phyloP scores from a whole-genome alignment of 2,797 vertebrate species.

The Anguilla obscura region DNA sequence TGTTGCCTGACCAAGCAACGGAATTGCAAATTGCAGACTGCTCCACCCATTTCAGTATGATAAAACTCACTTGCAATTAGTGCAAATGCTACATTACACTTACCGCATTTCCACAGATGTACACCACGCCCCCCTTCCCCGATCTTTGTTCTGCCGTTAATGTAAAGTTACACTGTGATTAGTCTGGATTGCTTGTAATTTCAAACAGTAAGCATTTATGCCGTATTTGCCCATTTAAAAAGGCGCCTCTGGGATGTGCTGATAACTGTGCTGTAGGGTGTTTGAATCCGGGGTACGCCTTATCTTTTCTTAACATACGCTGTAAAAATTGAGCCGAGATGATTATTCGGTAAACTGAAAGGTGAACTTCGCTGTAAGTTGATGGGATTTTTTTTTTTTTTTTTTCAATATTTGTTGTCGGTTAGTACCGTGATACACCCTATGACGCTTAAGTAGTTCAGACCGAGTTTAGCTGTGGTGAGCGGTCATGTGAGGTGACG shows the following conservation, averaged over 20 bases:
- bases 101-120: not conserved
- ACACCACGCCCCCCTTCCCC: not conserved
- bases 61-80: not conserved
- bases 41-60: not conserved
- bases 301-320: not conserved
- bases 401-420: not conserved
- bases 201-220: not conserved
- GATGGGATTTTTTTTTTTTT: not conserved
- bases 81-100: not conserved
- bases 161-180: not conserved
- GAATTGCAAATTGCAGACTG: not conserved
- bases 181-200: not conserved
- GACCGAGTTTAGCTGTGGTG: too few relatives aligned
- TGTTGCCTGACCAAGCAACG: not conserved
- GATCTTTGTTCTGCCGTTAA: not conserved
- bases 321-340: not conserved
- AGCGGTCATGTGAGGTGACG: too few relatives aligned
- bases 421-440: not conserved
- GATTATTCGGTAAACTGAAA: not conserved
- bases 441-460: not conserved
- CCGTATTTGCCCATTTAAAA: not conserved
- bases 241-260: not conserved
- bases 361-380: too few relatives aligned
- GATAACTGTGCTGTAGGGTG: not conserved
- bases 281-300: not conserved